Evolutionary conservation across 2,888 invertebrate species (phyloP), one percentile per base, ranked within the genome.

Genomic region (Listrodromus nycthemerus): DNA sequence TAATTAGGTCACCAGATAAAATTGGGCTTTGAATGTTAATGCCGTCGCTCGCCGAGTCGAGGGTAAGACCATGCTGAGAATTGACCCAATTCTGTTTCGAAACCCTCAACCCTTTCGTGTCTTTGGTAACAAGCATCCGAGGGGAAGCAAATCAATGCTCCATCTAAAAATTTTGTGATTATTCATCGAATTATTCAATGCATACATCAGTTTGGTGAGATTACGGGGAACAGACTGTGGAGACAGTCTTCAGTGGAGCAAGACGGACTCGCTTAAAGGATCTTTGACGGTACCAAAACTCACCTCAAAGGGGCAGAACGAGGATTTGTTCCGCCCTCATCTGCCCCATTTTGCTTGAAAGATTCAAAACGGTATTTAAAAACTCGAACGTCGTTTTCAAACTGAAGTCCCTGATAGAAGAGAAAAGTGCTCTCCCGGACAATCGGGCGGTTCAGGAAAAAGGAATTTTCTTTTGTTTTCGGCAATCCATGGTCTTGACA

Each of bases 1-100:
- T 80, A 75, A 80, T 75, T 69, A 27, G 80, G 80, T 80, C 75
- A 80, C 24, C 16, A 37, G 66, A 66, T 37, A 27, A 41, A 41
- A 45, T 19, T n/a, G 45, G 41, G n/a, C 13, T 67, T 63, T 16
- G 69, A 80, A 75, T 65, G 75, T 80, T 63, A 63, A 63, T 75
- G 58, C 37, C 50, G 61, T 21, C 19, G 24, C 61, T 63, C 61
- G 52, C 63, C 52, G 66, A 27, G 13, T 58, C 41, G 19, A n/a
- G 16, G 8, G n/a, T 21, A 55, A 55, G 55, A 55, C 24, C 21
- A 55, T 55, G 4, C 13, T 4, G 24, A 21, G 55, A 13, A 24
- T 55, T 24, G 55, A 55, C 55, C 55, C 24, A 55, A 55, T 55
- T 55, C 24, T 1, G 41, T 45, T 55, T 55, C 21, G 3, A 4